phyloP scores from a whole-genome alignment of 2,888 invertebrate genomes.

The Tridacna crocea region DNA sequence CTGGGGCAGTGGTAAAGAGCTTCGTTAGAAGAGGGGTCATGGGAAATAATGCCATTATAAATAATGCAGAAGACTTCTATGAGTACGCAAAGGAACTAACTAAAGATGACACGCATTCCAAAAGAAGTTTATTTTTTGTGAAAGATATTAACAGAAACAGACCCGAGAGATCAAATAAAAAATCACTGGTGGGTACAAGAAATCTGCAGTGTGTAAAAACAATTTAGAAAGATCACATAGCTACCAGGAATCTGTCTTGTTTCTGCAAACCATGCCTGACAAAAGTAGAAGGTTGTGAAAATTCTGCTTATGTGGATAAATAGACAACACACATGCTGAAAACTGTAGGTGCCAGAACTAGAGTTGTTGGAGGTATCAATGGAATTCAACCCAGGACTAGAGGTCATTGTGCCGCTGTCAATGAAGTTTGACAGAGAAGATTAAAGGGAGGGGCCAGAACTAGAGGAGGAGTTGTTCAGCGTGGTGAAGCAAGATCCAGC shows the following conservation, averaged over 20 bases:
- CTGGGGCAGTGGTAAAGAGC: constrained; percentile 11
- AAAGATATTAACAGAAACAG: constrained; percentile 7
- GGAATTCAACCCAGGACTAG: neutral
- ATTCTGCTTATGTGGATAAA: constrained; percentile 11
- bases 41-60: neutral
- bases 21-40: constrained; percentile 11
- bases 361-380: neutral
- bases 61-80: constrained; percentile 2
- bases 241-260: constrained; percentile 10
- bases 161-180: constrained; percentile 7
- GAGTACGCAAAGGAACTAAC: neutral
- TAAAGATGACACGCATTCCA: constrained; percentile 2
- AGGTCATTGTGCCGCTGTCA: neutral
- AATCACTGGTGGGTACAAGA: constrained; percentile 5
- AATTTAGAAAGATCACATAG: constrained; percentile 1
- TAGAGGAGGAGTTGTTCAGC: neutral
- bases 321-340: constrained; percentile 5
- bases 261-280: constrained; percentile 5
- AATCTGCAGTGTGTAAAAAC: constrained; percentile 1
- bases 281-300: constrained; percentile 11
- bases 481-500: neutral
- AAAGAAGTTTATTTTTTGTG: neutral
- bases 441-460: constrained; percentile 1
- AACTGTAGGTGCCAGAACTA: neutral
- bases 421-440: neutral